Base-by-base conservation (phyloP, 92 coral and sea anemone species). In the Phenganax stokvisi region DNA sequence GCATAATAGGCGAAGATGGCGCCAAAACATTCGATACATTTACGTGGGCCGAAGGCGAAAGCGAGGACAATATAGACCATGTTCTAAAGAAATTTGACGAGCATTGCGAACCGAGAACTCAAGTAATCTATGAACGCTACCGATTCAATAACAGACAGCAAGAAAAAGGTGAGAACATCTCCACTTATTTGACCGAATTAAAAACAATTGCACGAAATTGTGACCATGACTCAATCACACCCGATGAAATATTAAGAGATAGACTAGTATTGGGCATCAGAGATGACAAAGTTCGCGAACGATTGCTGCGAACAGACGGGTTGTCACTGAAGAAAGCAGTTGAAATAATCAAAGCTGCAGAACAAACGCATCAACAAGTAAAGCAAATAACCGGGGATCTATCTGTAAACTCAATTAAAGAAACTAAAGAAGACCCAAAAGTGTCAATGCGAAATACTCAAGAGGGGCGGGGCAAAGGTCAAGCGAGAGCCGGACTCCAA, bases 111-210 rank as follows among this genome's bases (percentile, higher is more conserved):
- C 88, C 88, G 27, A 74, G 81, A 54, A 80, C 86, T 13, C 83
- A 86, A 76, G 88, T 88, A 12, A 88, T 88, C 57, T 88, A 88
- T 77, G 89, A 88, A 82, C 80, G 89, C 52, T 82, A 75, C 30
- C 81, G 85, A 44, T 88, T 88, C 65, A 88, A 88, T 59, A 81
- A 85, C 53, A 85, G 86, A 68, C 85, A 82, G 61, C 89, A 88
- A 73, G 89, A 88, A 67, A 70, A 80, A 51, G 91, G 84, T 31
- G 89, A 85, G 69, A 81, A 81, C 77, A 56, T 86, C 1, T 57
- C 53, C 16, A 72, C 85, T 51, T 81, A 86, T 85, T 71, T 82
- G 47, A 86, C 79, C 28, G 77, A 72, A 44, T 12, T 69, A 69
- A 69, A 52, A 69, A 69, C 74, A 30, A 69, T 69, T 16, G 74